These are phyloP conservation scores for Chitala chitala DNA, from an alignment of 2,113 vertebrate genomes.

Conservation along the genomic window DNA sequence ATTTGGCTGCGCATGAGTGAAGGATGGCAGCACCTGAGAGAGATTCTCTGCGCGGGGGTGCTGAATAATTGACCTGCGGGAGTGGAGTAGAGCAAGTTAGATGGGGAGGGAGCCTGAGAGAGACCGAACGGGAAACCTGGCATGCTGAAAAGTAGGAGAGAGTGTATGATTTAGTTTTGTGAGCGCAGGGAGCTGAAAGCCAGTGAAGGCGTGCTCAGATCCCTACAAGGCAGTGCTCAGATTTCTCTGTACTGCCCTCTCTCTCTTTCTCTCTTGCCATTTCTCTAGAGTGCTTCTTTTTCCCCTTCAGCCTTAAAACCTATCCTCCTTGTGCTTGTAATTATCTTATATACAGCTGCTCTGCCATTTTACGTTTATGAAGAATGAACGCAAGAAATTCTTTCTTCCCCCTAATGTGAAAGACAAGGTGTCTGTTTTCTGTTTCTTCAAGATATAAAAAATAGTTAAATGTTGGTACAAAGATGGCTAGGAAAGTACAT, in stretches of 20 bases:
- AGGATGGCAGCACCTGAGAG: too few relatives aligned
- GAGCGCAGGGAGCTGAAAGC: background rate
- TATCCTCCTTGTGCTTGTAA: background rate
- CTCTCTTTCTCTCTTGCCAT: background rate
- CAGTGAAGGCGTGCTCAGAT: background rate
- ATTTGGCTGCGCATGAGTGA: too few relatives aligned
- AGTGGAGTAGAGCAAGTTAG: background rate
- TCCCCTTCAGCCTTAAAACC: background rate
- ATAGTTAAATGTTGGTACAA: background rate
- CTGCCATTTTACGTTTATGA: background rate
- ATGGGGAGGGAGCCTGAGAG: background rate
- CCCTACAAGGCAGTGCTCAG: too few relatives aligned
- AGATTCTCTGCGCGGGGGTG: background rate
- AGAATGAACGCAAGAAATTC: background rate
- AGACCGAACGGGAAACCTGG: background rate
- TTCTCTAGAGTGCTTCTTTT: background rate
- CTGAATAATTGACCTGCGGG: background rate
- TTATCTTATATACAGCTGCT: conserved; percentile 1
- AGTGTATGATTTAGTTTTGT: background rate
- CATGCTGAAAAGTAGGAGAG: background rate
- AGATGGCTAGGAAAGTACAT: background rate
- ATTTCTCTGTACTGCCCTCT: too few relatives aligned
- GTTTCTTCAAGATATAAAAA: background rate
- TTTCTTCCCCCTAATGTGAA: background rate
- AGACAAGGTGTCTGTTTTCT: background rate